Base-by-base conservation (phyloP, 2,113 vertebrate genomes). In the Saccopteryx bilineata region DNA sequence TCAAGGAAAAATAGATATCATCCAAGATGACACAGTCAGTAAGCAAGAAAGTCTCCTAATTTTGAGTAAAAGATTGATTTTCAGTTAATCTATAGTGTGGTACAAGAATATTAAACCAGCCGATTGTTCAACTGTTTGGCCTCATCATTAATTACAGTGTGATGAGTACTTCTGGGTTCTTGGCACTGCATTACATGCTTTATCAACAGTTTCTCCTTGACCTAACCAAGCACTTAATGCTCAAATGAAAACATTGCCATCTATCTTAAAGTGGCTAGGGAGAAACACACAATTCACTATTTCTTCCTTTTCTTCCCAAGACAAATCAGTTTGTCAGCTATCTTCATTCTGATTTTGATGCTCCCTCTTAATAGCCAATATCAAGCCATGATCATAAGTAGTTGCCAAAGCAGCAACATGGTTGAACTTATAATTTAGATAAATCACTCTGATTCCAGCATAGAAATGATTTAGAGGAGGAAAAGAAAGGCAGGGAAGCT, bases 191-290 rank as follows among this genome's bases (percentile, higher is more conserved):
- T 95, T 61, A 87, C 48, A 90, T 66, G n/a, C 33, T 95, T 96
- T 92, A 85, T 93, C 56, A 94, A 81, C 33, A 90, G 63, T 61
- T 46, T 93, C 31, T 96, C 48, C 48, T 72, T 91, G 94, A 91
- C 61, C 71, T 69, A 46, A 79, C 58, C 86, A 96, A 94, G 58
- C 26, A 18, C 33, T 91, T 82, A 91, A 75, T 56, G 56, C 31
- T 93, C 78, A 95, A 94, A 94, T 94, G 74, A 78, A 95, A 96
- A 97, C 63, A 94, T 0, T 96, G 91, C 78, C 86, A 60, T 79
- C 15, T 86, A 88, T 89, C 63, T 61, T 54, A 81, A 91, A 95
- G 17, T 11, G 9, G 82, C 83, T 78, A 94, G 79, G 74, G 88
- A 95, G 33, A 88, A 97, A 74, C 33, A 93, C 85, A 90, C 52